Conservation (phyloP, 2,888 invertebrate genomes). For the Lepidocyrtoides sp. region DNA sequence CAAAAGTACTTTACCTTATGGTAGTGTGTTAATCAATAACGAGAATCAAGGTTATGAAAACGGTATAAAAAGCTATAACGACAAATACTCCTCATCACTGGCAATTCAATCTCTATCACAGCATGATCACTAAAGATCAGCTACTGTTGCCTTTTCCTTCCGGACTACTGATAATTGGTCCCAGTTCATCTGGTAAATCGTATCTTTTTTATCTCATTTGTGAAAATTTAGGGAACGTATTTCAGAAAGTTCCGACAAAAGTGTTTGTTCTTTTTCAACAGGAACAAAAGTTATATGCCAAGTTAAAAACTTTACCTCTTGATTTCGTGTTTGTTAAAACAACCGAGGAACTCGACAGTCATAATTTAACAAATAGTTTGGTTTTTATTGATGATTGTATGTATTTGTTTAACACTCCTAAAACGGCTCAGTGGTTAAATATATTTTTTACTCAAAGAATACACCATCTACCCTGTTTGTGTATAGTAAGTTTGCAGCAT, state of each 20-base stretch:
- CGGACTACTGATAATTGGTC: not conserved
- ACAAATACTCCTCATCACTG: not conserved
- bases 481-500: not conserved
- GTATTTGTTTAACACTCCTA: not conserved
- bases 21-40: not conserved
- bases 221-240: not conserved
- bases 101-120: not conserved
- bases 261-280: not conserved
- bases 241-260: not conserved
- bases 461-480: not conserved
- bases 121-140: not conserved
- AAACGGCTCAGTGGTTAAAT: slow-evolving; percentile 2
- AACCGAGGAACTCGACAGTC: not conserved
- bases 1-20: not conserved
- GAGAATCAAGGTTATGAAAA: too few relatives aligned
- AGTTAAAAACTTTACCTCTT: not conserved
- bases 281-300: not conserved
- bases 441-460: not conserved
- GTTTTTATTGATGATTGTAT: slow-evolving; percentile 6
- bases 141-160: not conserved
- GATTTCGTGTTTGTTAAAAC: not conserved
- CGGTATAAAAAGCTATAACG: not conserved
- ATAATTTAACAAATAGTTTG: not conserved
- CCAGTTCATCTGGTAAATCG: not conserved
- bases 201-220: not conserved